Conservation (phyloP, 1,140 invertebrate genomes). For the Anastrepha obliqua region DNA sequence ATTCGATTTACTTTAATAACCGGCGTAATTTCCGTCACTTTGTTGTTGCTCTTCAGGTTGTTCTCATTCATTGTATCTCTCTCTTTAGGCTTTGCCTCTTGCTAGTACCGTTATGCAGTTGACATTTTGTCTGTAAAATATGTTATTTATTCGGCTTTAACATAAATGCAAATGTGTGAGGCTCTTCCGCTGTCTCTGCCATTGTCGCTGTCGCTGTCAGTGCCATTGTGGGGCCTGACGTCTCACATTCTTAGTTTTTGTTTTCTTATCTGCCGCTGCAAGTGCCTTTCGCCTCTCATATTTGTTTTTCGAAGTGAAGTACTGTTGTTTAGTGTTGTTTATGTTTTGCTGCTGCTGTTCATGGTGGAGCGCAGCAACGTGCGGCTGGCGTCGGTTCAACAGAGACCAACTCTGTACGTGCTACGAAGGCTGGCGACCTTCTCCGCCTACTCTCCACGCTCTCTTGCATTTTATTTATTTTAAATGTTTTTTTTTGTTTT, state of each 20-base stretch:
- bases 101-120: no score
- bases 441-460: neutral
- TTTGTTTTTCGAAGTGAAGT: neutral
- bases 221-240: neutral
- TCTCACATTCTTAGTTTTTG: neutral
- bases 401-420: neutral
- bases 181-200: no score
- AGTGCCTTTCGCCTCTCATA: neutral
- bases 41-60: no score
- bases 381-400: neutral
- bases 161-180: no score
- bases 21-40: no score
- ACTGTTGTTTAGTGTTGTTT: no score
- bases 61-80: no score
- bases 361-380: neutral
- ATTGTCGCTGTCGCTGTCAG: neutral
- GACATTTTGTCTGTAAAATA: no score
- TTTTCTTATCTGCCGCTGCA: neutral
- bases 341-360: neutral
- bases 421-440: neutral
- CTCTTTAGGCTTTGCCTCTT: no score
- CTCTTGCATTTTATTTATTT: neutral
- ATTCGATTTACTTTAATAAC: no score
- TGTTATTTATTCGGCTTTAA: no score
- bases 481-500: slow-evolving; percentile 1